Evolutionary conservation across 2,888 invertebrate species (phyloP).

Genomic region (Arctia plantaginis): DNA sequence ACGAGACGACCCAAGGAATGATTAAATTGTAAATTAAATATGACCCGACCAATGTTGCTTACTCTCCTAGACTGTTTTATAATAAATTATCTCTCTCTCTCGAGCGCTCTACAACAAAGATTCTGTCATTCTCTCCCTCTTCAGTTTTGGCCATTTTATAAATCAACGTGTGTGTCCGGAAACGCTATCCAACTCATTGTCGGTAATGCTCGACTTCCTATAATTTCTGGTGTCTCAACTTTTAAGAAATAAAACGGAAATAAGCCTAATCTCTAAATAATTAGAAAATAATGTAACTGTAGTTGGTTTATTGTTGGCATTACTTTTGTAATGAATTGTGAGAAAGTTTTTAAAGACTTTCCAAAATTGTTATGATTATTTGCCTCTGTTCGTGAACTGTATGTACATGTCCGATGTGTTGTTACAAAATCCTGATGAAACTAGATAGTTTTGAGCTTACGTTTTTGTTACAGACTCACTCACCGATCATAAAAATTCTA

Average conservation of each 20-base stretch:
- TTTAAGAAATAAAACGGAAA: slow-evolving; percentile 57
- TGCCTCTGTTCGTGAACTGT: slow-evolving; percentile 7
- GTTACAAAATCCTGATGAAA: slow-evolving; percentile 5
- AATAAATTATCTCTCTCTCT: slow-evolving; percentile 37
- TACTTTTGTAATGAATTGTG: slow-evolving; percentile 69
- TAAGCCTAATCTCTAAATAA: slow-evolving; percentile 71
- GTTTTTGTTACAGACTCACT: neutral
- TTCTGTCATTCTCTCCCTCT: slow-evolving; percentile 5
- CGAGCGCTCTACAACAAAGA: slow-evolving; percentile 3
- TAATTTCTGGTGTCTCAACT: slow-evolving; percentile 53
- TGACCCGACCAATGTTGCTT: neutral
- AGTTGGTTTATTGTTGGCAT: slow-evolving; percentile 59
- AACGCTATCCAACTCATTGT: slow-evolving; percentile 58
- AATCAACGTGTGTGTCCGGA: slow-evolving; percentile 76
- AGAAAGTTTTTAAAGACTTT: slow-evolving; percentile 54
- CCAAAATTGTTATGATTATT: slow-evolving; percentile 24
- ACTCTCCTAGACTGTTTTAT: neutral
- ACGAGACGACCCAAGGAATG: neutral
- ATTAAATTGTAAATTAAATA: neutral
- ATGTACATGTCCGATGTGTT: slow-evolving; percentile 1
- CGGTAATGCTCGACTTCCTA: slow-evolving; percentile 69
- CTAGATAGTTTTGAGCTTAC: neutral
- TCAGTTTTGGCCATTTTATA: slow-evolving; percentile 45
- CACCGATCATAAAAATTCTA: no score
- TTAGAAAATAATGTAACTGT: slow-evolving; percentile 58